Percentiles rank a stretch among this genome's conserved stretches.
Conservation (phyloP, 2,888 invertebrate species). For the Nycteola revayana region DNA sequence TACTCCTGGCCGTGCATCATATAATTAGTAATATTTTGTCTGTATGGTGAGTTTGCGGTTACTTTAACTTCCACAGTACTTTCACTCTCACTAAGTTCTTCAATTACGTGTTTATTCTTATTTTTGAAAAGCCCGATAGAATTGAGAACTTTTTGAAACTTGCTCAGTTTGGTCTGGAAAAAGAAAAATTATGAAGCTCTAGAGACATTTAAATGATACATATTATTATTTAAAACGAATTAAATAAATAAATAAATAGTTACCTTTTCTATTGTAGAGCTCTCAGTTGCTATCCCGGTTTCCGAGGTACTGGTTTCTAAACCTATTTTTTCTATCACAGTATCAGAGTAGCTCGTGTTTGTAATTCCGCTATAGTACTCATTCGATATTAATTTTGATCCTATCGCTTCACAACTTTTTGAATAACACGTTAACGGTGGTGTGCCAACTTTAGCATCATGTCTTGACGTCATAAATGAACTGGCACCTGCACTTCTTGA, state of each 20-base stretch:
- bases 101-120: constrained; percentile 53
- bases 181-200: constrained; percentile 5
- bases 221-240: background rate
- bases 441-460: constrained; percentile 63
- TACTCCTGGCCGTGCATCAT: constrained; percentile 58
- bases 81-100: constrained; percentile 58
- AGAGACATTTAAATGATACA: background rate
- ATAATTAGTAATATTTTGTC: constrained; percentile 58
- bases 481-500: constrained; percentile 56
- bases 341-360: constrained; percentile 60
- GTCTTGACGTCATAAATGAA: constrained; percentile 40
- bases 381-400: constrained; percentile 44
- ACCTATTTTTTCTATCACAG: constrained; percentile 57
- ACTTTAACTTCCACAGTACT: constrained; percentile 44
- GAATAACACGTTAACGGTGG: constrained; percentile 55
- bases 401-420: constrained; percentile 70
- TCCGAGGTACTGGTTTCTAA: constrained; percentile 47
- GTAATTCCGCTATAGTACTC: constrained; percentile 37
- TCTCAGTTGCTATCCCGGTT: constrained; percentile 43
- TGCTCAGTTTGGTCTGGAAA: constrained; percentile 50
- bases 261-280: constrained; percentile 40
- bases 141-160: constrained; percentile 49
- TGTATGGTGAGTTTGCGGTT: constrained; percentile 43
- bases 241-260: no score
- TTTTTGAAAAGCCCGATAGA: constrained; percentile 56